phyloP scores from a whole-genome alignment of 2,797 vertebrate species.

The Vultur gryphus region DNA sequence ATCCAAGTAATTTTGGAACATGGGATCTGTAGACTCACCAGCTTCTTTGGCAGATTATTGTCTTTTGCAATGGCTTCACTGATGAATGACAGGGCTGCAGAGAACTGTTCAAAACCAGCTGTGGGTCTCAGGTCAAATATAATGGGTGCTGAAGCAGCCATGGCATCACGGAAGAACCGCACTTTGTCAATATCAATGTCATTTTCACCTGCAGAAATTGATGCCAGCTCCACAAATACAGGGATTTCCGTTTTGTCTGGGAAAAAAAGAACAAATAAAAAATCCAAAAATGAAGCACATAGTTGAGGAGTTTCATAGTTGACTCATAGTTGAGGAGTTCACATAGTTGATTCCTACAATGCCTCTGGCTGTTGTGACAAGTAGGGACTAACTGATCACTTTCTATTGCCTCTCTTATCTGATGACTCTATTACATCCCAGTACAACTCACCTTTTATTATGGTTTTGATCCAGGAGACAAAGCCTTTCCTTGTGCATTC shows the following conservation, averaged over 20 bases:
- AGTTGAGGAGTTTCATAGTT: neutral
- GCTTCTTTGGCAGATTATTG: constrained; percentile 72
- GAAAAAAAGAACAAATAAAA: neutral
- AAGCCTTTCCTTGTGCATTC: neutral
- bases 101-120: constrained; percentile 65
- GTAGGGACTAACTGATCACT: neutral
- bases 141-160: constrained; percentile 75
- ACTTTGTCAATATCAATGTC: constrained; percentile 77
- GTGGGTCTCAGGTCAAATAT: constrained; percentile 64
- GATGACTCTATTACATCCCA: neutral
- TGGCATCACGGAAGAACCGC: constrained; percentile 74
- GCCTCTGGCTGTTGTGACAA: neutral
- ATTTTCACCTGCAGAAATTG: constrained; percentile 80
- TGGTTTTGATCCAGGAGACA: neutral
- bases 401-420: neutral
- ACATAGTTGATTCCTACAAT: neutral
- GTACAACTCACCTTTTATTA: neutral
- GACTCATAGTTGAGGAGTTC: neutral
- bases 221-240: constrained; percentile 77
- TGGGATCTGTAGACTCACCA: constrained; percentile 53
- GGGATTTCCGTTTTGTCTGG: constrained; percentile 70
- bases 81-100: constrained; percentile 59
- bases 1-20: neutral
- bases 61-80: constrained; percentile 72
- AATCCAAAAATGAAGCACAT: neutral